Base-by-base conservation (phyloP, 2,797 vertebrate species). In the Fratercula arctica region DNA sequence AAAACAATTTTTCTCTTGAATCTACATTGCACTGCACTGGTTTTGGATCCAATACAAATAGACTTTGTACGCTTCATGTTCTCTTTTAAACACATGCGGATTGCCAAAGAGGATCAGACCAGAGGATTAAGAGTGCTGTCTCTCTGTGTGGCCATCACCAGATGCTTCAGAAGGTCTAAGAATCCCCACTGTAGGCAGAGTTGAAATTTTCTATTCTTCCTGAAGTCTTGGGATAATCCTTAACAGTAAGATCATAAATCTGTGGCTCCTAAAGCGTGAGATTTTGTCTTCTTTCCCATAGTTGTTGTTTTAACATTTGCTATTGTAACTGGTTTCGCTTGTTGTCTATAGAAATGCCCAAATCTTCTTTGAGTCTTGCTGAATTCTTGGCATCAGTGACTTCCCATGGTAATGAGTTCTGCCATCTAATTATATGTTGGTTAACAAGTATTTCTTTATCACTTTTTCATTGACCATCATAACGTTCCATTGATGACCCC, bases 121-220 rank as follows among this genome's bases (percentile, higher is more conserved):
- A 68, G 79, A 81, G 75, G 78, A 90, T 87, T 74, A 83, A 69
- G 68, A 80, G 61, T 66, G 50, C 86, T 95, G 45, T 94, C 93
- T 97, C 68, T 39, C 78, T 95, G 86, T 94, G 94, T 96, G 95
- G 92, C 73, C 93, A 86, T 93, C 89, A 84, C 73, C 95, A 96
- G 76, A 87, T 93, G 81, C 90, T 92, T 97, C 86, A 94, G 77
- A 94, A 94, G 70, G 86, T 89, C 75, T 83, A 41, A 93, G 78
- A 95, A 92, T 78, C 84, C 86, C 35, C 84, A 92, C 72, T 94
- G 90, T 67, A 91, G 69, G 28, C 87, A 89, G 76, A 92, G 63
- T n/a, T 94, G 68, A 87, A 95, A 43, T 96, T 89, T 95, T 89
- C 90, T 95, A 78, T 96, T 96, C 85, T 95, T 94, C 48, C 61